phyloP scores from a whole-genome alignment of 2,113 vertebrate genomes.

The Brachirus orientalis region DNA sequence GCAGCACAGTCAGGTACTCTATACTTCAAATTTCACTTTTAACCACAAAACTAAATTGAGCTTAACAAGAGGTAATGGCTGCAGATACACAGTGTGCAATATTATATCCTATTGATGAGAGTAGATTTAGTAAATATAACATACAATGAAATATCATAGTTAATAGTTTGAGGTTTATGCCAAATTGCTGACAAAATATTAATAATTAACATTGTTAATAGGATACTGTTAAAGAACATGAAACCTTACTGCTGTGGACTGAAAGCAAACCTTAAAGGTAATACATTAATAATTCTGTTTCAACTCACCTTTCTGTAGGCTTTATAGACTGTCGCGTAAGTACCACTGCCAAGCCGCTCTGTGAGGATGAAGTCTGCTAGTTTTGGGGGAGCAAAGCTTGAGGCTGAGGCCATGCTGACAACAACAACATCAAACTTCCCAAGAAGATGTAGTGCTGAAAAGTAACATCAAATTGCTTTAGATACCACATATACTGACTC shows the following conservation, averaged over 20 bases:
- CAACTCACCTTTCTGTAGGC: slow-evolving; percentile 91
- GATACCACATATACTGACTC: not conserved
- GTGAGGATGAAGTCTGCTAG: slow-evolving; percentile 91
- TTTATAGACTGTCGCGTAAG: slow-evolving; percentile 95
- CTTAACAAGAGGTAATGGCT: not conserved
- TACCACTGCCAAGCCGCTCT: slow-evolving; percentile 92
- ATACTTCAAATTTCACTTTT: not conserved
- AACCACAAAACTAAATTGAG: too few species aligned
- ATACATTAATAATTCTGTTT: not conserved
- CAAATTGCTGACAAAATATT: too few species aligned
- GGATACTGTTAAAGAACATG: too few species aligned
- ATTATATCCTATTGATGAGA: not conserved
- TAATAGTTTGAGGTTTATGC: not conserved
- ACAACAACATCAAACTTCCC: slow-evolving; percentile 30
- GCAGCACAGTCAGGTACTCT: not conserved
- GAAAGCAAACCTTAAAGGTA: not conserved
- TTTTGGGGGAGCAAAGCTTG: slow-evolving; percentile 89
- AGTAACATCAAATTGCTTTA: not conserved
- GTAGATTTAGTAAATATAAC: not conserved
- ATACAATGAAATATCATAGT: not conserved
- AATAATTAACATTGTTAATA: too few species aligned
- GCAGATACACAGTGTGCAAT: not conserved
- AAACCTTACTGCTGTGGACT: not conserved
- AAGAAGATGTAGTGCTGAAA: slow-evolving; percentile 20
- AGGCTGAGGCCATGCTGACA: slow-evolving; percentile 65